These are phyloP conservation scores for Drosophila affinis DNA, from an alignment of 2,888 invertebrate genomes.

Conservation along the genomic window DNA sequence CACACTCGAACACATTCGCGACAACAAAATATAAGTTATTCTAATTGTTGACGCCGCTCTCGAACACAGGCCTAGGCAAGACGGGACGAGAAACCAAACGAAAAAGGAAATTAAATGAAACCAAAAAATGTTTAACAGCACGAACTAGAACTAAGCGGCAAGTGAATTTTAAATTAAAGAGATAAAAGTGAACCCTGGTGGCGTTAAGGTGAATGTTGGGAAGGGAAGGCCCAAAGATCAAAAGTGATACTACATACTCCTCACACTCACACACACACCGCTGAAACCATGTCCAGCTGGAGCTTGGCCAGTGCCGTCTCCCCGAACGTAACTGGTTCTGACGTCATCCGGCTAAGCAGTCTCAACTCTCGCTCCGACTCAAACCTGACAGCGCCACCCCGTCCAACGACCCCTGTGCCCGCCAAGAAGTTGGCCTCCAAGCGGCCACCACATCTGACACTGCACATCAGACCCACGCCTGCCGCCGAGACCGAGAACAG, in stretches of 20 bases:
- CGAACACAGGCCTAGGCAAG: constrained; percentile 34
- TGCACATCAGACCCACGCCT: constrained; percentile 46
- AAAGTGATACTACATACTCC: constrained; percentile 20
- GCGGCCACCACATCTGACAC: constrained; percentile 62
- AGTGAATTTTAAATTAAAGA: not conserved
- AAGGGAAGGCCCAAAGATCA: constrained; percentile 10
- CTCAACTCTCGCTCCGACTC: constrained; percentile 52
- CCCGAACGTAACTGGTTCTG: constrained; percentile 58
- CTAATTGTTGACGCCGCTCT: constrained; percentile 38
- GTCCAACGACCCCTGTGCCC: constrained; percentile 67
- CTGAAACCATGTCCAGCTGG: constrained; percentile 66
- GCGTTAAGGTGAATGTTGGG: constrained; percentile 12
- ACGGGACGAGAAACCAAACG: constrained; percentile 16
- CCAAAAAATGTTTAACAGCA: constrained; percentile 22
- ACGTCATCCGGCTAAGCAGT: constrained; percentile 58
- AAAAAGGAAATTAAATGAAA: constrained; percentile 26
- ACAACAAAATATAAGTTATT: constrained; percentile 31
- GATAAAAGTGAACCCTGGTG: constrained; percentile 26
- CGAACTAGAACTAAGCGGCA: constrained; percentile 32
- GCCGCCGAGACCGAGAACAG: constrained; percentile 45
- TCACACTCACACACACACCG: constrained; percentile 2
- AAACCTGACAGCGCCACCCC: constrained; percentile 31
- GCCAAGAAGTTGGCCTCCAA: constrained; percentile 55
- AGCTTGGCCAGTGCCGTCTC: constrained; percentile 70
- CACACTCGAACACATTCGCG: constrained; percentile 14